Evolutionary conservation across 2,113 vertebrate genomes (phyloP).

Genomic region (Callorhinus ursinus): DNA sequence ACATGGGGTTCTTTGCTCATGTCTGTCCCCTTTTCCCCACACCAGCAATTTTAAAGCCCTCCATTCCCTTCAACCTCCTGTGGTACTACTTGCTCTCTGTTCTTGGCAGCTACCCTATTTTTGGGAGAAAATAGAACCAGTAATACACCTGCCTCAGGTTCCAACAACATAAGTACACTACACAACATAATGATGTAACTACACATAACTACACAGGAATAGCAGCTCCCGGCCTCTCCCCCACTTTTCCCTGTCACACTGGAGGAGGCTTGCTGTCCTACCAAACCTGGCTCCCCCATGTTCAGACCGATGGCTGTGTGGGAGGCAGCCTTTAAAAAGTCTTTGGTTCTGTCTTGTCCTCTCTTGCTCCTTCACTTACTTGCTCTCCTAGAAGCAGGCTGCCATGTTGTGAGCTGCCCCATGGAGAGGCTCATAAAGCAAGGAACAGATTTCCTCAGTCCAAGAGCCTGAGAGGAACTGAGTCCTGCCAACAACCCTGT

Average conservation of each 20-base stretch:
- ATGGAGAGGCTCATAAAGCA: not conserved
- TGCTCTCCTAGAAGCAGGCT: not conserved
- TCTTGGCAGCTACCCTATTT: not conserved
- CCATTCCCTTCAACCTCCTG: not conserved
- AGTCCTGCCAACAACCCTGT: not conserved
- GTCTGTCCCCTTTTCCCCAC: not conserved
- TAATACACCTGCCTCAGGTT: not conserved
- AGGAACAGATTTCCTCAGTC: not conserved
- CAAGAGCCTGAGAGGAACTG: not conserved
- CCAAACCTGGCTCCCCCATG: accelerated
- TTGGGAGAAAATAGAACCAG: not conserved
- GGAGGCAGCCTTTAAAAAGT: not conserved
- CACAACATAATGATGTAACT: not conserved
- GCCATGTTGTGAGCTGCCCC: not conserved
- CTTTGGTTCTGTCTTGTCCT: not conserved
- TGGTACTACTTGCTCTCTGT: not conserved
- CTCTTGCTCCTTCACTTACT: not conserved
- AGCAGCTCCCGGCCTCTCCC: not conserved
- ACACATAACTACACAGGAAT: accelerated
- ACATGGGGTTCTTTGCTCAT: not conserved
- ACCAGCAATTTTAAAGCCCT: not conserved
- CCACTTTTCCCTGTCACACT: not conserved
- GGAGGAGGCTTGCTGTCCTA: not conserved
- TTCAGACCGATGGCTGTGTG: not conserved
- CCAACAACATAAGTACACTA: not conserved